A percentile compares a stretch with the other conserved stretches of the same genome.
These are phyloP conservation scores for Drosophila vallismaia DNA, from an alignment of 2,888 invertebrate genomes.

Conservation along the genomic window DNA sequence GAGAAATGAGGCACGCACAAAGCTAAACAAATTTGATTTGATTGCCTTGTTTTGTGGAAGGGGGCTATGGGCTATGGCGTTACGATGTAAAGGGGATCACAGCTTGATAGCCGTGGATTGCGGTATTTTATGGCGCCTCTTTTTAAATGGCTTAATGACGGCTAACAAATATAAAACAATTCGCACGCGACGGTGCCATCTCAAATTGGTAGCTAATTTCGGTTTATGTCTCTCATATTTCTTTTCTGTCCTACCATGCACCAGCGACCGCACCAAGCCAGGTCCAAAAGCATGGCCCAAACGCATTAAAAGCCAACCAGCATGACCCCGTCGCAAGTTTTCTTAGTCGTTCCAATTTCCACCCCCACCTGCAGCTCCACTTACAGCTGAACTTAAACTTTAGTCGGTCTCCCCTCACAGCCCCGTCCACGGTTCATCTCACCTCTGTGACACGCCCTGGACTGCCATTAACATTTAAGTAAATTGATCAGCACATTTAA, in stretches of 20 bases:
- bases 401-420: neutral
- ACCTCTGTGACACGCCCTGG: conserved; percentile 56
- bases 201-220: conserved; percentile 76
- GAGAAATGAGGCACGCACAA: conserved; percentile 39
- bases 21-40: conserved; percentile 74
- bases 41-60: conserved; percentile 46
- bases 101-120: conserved; percentile 53
- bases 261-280: neutral
- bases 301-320: conserved; percentile 53
- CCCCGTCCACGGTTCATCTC: neutral
- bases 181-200: conserved; percentile 63
- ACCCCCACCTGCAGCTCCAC: conserved; percentile 31
- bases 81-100: conserved; percentile 19
- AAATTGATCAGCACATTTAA: conserved; percentile 77
- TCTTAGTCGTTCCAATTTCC: neutral
- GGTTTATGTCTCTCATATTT: conserved; percentile 68
- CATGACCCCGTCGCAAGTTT: conserved; percentile 50
- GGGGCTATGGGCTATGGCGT: conserved; percentile 1
- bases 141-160: conserved; percentile 73
- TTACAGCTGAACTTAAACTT: conserved; percentile 21
- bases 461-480: conserved; percentile 73
- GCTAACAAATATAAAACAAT: conserved; percentile 71
- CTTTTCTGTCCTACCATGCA: conserved; percentile 36
- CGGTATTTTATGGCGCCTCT: conserved; percentile 53
- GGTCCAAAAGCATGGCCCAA: conserved; percentile 14